Base-by-base conservation (phyloP, 2,797 vertebrate species). In the Varecia variegata region DNA sequence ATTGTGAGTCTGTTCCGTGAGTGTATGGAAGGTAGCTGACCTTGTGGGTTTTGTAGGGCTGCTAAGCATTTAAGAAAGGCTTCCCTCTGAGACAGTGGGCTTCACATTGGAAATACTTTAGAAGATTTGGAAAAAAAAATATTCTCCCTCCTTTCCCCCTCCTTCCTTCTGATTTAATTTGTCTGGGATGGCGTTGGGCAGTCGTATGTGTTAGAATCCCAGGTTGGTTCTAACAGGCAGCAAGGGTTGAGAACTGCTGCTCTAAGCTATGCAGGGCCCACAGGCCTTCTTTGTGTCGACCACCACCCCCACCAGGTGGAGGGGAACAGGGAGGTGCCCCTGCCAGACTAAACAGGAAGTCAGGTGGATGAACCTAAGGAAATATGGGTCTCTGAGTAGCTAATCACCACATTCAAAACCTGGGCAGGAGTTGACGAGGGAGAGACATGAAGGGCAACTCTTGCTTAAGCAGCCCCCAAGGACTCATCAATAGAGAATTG, bases 181-280 rank as follows among this genome's bases (percentile, higher is more conserved):
- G n/a, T 32, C 60, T 35, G 32, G 38, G 38, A 1, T 13, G 52
- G 74, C 25, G 40, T 30, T 35, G 8, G n/a, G 30, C 11, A 12
- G 5, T 27, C 20, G 25, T 38, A 12, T 5, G 13, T 30, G 60
- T 32, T 18, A 15, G 70, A 50, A 8, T 43, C 11, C n/a, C n/a
- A 23, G 5, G 35, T 9, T 5, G 52, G 54, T 54, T 79, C 45
- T 82, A 21, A 45, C 3, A 6, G 21, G 27, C 45, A 83, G 67
- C 47, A 25, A 38, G 54, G 12, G 40, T 2, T 56, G 54, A 35
- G 32, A 43, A 2, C 32, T 5, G 18, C 27, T 4, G 23, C 60
- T 73, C 15, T 20, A 5, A 54, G 21, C 9, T 9, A 8, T 1
- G 30, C 0, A 4, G 30, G 18, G 21, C 9, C 47, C 20, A 50